Evolutionary conservation across 2,888 invertebrate genomes (phyloP).

Genomic region (Microctonus aethiopoides): DNA sequence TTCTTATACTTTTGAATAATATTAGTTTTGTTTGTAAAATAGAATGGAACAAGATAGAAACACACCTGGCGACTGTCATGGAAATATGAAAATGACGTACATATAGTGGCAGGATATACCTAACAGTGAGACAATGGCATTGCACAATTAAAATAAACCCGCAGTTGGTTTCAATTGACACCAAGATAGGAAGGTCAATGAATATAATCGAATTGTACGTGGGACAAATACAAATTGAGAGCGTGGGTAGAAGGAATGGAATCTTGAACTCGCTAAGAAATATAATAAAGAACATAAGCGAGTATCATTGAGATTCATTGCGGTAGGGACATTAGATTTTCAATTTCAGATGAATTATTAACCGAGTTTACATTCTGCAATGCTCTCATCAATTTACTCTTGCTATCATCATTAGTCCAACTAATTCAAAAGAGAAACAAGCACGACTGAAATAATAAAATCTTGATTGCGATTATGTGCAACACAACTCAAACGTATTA

Average conservation of each 20-base stretch:
- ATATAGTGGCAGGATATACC: background rate
- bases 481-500: background rate
- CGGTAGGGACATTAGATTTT: constrained; percentile 9
- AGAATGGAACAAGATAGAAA: constrained; percentile 5
- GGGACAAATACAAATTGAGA: constrained; percentile 4
- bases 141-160: background rate
- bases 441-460: constrained; percentile 23
- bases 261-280: background rate
- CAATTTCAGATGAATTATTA: constrained; percentile 36
- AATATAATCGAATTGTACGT: background rate
- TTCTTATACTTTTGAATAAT: background rate
- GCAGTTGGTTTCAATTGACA: background rate
- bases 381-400: background rate
- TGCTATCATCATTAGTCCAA: background rate
- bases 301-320: background rate
- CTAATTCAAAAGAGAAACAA: background rate
- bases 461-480: constrained; percentile 40
- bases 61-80: background rate
- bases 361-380: background rate
- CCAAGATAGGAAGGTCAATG: background rate
- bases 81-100: background rate
- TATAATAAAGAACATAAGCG: background rate
- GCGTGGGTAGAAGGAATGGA: background rate
- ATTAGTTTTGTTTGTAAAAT: background rate
- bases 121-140: background rate